Evolutionary conservation across 2,113 vertebrate genomes (phyloP).

Genomic region (Hippocampus guttulatus): DNA sequence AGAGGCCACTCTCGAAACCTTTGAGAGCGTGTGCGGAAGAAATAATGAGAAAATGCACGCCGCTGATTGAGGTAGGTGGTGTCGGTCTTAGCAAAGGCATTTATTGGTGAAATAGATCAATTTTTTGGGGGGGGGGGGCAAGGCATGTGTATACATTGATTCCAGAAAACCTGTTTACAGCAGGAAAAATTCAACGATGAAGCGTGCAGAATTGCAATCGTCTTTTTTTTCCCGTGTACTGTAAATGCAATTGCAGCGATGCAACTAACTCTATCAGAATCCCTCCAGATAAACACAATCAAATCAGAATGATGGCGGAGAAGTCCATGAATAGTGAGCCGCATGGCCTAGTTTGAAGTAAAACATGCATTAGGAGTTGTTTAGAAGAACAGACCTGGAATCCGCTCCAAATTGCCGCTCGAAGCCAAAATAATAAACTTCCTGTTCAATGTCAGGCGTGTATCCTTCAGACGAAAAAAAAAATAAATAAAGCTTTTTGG

Average conservation of each 20-base stretch:
- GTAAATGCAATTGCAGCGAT: slow-evolving; percentile 12
- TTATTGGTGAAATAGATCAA: background rate
- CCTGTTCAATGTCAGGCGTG: no score
- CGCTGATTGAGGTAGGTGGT: background rate
- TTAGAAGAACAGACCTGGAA: no score
- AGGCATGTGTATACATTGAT: no score
- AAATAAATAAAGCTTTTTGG: no score
- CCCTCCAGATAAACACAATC: background rate
- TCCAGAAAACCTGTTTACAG: no score
- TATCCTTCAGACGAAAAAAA: no score
- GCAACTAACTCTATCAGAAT: background rate
- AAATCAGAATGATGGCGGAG: background rate
- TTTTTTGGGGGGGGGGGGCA: no score
- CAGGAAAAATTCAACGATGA: background rate
- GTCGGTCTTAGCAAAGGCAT: background rate
- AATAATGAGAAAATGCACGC: slow-evolving; percentile 1
- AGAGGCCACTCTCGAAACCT: slow-evolving; percentile 44
- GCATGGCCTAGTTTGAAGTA: no score
- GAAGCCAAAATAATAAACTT: no score
- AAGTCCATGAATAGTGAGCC: slow-evolving; percentile 3
- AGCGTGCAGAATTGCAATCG: slow-evolving; percentile 6
- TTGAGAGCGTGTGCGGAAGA: background rate
- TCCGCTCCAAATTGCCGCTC: no score
- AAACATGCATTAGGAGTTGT: no score
- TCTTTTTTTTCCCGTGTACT: slow-evolving; percentile 10